Evolutionary conservation across 1,140 invertebrate genomes (phyloP).

Genomic region (Listronotus oregonensis): DNA sequence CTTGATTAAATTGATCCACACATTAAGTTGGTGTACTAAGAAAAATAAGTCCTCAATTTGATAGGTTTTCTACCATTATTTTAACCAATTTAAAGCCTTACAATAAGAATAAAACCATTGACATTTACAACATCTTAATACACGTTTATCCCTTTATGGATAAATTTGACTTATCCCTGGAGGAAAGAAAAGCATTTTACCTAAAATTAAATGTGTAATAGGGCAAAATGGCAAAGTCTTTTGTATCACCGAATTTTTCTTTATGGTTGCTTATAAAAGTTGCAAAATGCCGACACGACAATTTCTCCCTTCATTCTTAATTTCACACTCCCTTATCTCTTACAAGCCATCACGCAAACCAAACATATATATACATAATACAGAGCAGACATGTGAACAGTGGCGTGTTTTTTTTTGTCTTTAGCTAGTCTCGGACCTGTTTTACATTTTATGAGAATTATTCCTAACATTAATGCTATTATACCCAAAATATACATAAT

Average conservation of each 20-base stretch:
- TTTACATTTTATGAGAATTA: no score
- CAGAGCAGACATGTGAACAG: not conserved
- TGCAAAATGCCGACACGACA: constrained; percentile 13
- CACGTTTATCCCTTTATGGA: no score
- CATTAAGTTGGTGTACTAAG: no score
- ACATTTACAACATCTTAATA: no score
- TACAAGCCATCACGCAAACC: constrained; percentile 24
- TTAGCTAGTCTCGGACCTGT: no score
- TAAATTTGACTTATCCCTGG: not conserved
- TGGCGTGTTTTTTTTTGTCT: constrained; percentile 1
- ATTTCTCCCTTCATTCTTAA: constrained; percentile 26
- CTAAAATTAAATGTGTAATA: constrained; percentile 2
- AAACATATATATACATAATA: constrained; percentile 13
- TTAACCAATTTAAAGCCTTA: no score
- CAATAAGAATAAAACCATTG: no score
- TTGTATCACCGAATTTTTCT: constrained; percentile 16
- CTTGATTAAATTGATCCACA: no score
- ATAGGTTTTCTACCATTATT: no score
- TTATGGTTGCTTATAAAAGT: constrained; percentile 15
- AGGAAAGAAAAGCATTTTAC: constrained; percentile 1
- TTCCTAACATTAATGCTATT: no score
- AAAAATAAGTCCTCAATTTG: no score
- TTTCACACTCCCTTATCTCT: constrained; percentile 29
- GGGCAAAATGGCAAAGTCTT: not conserved
- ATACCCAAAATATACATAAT: no score